Evolutionary conservation across 2,797 vertebrate species (phyloP).

Genomic region (Hippopotamyrus pictus): DNA sequence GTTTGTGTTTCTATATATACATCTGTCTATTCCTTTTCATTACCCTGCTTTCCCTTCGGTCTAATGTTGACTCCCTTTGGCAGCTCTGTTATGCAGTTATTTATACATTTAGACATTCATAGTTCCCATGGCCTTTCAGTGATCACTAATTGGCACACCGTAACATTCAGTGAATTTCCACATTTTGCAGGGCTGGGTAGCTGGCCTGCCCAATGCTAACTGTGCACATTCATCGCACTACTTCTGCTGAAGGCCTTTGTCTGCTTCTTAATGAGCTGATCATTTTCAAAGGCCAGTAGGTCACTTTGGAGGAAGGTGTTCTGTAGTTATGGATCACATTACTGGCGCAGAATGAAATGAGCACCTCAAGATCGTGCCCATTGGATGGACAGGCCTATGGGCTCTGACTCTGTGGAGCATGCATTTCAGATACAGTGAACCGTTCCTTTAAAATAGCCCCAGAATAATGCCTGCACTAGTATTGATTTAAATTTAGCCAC

Average conservation of each 20-base stretch:
- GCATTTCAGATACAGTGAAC: not conserved
- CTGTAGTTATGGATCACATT: not conserved
- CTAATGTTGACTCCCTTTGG: not conserved
- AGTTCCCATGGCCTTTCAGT: not conserved
- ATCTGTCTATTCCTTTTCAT: not conserved
- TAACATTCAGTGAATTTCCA: not conserved
- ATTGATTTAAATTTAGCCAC: not conserved
- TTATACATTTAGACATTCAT: not conserved
- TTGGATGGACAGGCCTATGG: not conserved
- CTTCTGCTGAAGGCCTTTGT: not conserved
- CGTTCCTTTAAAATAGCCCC: not conserved
- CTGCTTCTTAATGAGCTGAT: not conserved
- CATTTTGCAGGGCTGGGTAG: not conserved
- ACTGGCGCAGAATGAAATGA: not conserved
- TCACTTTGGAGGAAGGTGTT: not conserved
- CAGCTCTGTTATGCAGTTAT: not conserved
- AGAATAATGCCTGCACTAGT: not conserved
- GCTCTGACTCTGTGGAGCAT: not conserved
- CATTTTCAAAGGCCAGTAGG: not conserved
- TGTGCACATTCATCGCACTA: not conserved
- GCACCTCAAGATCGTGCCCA: not conserved
- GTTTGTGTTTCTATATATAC: not conserved
- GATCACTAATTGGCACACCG: not conserved
- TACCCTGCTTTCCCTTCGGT: not conserved
- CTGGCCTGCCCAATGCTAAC: not conserved